Base-by-base conservation (phyloP, 2,797 vertebrate genomes). In the Enteromius afrohamiltoni region DNA sequence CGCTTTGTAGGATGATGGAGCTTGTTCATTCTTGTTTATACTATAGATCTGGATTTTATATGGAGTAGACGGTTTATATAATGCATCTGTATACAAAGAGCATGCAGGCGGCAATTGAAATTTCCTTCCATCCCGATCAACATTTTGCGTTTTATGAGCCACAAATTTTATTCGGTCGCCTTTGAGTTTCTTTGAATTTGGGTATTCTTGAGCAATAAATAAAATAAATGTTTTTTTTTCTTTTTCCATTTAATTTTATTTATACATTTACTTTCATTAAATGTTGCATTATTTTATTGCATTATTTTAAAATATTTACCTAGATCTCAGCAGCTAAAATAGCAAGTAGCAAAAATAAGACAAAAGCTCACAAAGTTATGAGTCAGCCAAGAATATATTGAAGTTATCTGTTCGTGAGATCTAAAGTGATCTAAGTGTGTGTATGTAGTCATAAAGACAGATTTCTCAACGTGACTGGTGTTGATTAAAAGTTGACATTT, bases 301-400 rank as follows among this genome's bases (percentile, higher is more conserved):
- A 14, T 14, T 62, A 7, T 53, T 4, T 58, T 13, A 0, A 11
- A 58, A 23, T 1, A 26, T 13, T 53, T 29, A 19, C 26, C 3
- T 23, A 23, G 19, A 53, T 55, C 10, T 26, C 23, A 2, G 5
- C 42, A 42, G 49, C 17, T 80, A 49, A 51, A 21, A 42, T 55
- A 17, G 29, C 10, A 65, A 82, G 31, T 14, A 31, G 23, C 51
- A 40, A 76, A 65, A 11, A 76, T 26, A 42, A 55, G 71, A 73
- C 37, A 80, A 62, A 45, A 77, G 14, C 55, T 60, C 10, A n/a
- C 65, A 47, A 42, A 26, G 2, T 49, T 74, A 62, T 64, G 29
- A 60, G 40, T 55, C 68, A 79, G 87, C 64, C 23, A 40, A 65
- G 74, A 88, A 85, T 90, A 93, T 83, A 88, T 89, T 34, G 17